Evolutionary conservation across 2,113 vertebrate genomes (phyloP).

Genomic region (Nasalis larvatus): DNA sequence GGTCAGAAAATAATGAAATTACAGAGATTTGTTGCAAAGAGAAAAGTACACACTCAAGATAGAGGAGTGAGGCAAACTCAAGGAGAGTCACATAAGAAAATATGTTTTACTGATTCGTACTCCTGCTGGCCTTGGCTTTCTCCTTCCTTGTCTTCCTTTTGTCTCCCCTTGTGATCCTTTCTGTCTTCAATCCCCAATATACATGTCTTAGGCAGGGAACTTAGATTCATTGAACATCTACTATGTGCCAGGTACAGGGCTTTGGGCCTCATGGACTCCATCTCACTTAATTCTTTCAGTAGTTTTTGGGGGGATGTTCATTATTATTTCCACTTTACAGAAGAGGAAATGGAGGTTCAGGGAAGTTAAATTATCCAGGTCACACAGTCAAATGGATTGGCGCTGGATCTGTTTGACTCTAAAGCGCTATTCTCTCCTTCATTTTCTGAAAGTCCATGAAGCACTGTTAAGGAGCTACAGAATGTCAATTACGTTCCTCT

Average conservation of each 20-base stretch:
- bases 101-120: too few relatives aligned
- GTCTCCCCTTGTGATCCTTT: neutral
- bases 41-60: too few relatives aligned
- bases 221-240: neutral
- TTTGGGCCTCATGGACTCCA: too few relatives aligned
- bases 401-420: neutral
- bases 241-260: neutral
- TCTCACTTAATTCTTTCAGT: neutral
- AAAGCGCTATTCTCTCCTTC: neutral
- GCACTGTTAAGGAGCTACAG: neutral
- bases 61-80: too few relatives aligned
- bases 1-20: too few relatives aligned
- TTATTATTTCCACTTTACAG: neutral
- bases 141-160: neutral
- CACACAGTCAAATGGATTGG: neutral
- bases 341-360: neutral
- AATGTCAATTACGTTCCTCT: too few relatives aligned
- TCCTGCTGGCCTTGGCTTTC: neutral
- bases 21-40: too few relatives aligned
- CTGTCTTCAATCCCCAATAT: neutral
- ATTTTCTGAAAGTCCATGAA: neutral
- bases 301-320: neutral
- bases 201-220: neutral
- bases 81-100: too few relatives aligned
- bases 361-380: neutral